A percentile compares a stretch with the other conserved stretches of the same genome.
Evolutionary conservation across 2,113 vertebrate genomes (phyloP).

Genomic region (Corythornis vintsioides): DNA sequence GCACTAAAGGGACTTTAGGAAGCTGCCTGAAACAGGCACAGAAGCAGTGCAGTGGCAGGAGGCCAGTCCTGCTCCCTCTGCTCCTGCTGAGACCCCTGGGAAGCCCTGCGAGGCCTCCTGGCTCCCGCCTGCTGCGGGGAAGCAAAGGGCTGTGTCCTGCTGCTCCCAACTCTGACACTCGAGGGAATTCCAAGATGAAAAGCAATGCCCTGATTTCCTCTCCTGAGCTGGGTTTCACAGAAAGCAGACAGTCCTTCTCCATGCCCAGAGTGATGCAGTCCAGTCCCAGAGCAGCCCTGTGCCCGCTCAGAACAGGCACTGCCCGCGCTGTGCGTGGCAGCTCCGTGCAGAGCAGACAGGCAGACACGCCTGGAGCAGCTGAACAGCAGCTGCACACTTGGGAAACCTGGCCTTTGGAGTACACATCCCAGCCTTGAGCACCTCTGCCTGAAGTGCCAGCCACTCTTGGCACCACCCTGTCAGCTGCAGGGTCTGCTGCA

Average conservation of each 20-base stretch:
- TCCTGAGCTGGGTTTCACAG: neutral
- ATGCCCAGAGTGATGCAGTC: neutral
- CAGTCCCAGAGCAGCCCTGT: neutral
- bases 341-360: neutral
- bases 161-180: neutral
- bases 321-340: too few species aligned
- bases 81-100: neutral
- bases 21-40: conserved; percentile 26
- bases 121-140: neutral
- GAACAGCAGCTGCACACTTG: neutral
- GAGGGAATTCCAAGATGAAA: neutral
- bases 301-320: neutral
- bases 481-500: neutral
- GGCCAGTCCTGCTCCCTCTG: conserved; percentile 4
- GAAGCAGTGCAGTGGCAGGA: neutral
- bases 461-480: neutral
- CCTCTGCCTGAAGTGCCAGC: neutral
- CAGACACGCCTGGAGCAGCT: neutral
- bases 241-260: neutral
- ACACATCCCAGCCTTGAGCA: neutral
- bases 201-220: neutral
- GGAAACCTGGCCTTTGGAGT: neutral
- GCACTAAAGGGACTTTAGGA: neutral
- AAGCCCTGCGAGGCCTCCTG: neutral
- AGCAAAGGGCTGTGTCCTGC: neutral